A percentile compares a stretch with the other conserved stretches of the same genome.
Evolutionary conservation across 2,888 invertebrate species (phyloP).

Genomic region (Lasioglossum villosulum): DNA sequence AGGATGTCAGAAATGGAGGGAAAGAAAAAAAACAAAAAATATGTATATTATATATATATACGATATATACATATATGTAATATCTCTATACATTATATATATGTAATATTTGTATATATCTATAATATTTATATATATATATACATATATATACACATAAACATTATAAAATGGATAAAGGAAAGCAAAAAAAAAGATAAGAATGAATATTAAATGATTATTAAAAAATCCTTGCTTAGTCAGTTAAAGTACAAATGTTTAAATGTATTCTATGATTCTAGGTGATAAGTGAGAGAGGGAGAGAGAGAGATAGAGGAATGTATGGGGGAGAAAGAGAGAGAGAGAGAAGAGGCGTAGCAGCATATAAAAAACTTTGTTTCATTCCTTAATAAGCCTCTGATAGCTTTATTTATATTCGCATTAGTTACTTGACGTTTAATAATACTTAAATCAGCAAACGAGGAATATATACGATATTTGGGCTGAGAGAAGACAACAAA

Average conservation of each 20-base stretch:
- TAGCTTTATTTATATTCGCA: slow-evolving; percentile 78
- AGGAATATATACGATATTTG: background rate
- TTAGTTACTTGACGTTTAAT: slow-evolving; percentile 74
- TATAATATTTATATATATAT: background rate
- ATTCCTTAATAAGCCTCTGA: slow-evolving; percentile 78
- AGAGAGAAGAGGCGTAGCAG: slow-evolving; percentile 59
- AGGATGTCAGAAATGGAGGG: slow-evolving; percentile 15
- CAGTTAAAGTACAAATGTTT: slow-evolving; percentile 94
- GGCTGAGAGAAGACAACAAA: slow-evolving; percentile 39
- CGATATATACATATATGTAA: slow-evolving; percentile 16
- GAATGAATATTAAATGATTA: slow-evolving; percentile 69
- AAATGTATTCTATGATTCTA: slow-evolving; percentile 85
- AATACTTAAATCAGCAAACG: slow-evolving; percentile 55
- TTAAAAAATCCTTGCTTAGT: slow-evolving; percentile 88
- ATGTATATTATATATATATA: slow-evolving; percentile 14
- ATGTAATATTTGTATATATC: background rate
- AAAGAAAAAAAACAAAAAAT: background rate
- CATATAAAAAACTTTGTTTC: slow-evolving; percentile 79
- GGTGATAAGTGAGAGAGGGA: slow-evolving; percentile 75
- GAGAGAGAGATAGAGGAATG: slow-evolving; percentile 30
- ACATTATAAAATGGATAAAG: slow-evolving; percentile 43
- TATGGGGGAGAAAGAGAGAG: slow-evolving; percentile 27
- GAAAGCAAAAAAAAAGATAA: slow-evolving; percentile 57
- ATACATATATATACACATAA: slow-evolving; percentile 21
- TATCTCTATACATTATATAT: slow-evolving; percentile 15